Conservation (phyloP, 2,113 vertebrate genomes). For the Entelurus aequoreus region DNA sequence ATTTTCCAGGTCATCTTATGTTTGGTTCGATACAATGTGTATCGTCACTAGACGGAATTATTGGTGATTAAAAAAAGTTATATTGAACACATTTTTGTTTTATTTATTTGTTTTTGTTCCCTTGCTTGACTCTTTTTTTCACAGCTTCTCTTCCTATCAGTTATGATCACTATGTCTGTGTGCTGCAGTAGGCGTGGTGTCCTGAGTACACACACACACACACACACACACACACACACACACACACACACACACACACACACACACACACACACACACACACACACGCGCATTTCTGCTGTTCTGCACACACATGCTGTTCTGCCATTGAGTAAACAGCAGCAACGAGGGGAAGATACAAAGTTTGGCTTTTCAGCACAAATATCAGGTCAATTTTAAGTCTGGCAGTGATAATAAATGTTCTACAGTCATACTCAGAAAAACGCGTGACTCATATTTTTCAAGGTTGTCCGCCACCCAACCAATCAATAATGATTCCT, state of each 20-base stretch:
- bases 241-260: too few relatives aligned
- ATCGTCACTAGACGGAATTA: too few relatives aligned
- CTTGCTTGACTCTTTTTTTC: too few relatives aligned
- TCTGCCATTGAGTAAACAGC: constrained; percentile 59
- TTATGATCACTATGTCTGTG: neutral
- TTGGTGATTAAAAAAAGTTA: too few relatives aligned
- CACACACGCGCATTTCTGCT: constrained; percentile 29
- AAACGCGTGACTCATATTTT: constrained; percentile 7
- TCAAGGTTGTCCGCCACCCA: constrained; percentile 10
- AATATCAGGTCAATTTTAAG: constrained; percentile 13
- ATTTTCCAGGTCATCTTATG: too few relatives aligned
- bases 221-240: neutral
- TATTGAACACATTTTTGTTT: too few relatives aligned
- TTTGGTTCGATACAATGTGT: too few relatives aligned
- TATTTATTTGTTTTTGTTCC: too few relatives aligned
- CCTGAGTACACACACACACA: constrained; percentile 49
- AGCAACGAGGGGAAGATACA: constrained; percentile 13
- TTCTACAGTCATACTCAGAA: constrained; percentile 1
- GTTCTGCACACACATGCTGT: neutral
- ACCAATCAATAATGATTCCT: neutral
- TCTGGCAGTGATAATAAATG: constrained; percentile 10
- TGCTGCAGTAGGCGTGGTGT: constrained; percentile 36
- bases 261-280: too few relatives aligned
- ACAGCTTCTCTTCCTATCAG: too few relatives aligned
- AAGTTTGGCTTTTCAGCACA: constrained; percentile 23